phyloP scores from a whole-genome alignment of 2,797 vertebrate genomes.

The Argyrosomus regius region DNA sequence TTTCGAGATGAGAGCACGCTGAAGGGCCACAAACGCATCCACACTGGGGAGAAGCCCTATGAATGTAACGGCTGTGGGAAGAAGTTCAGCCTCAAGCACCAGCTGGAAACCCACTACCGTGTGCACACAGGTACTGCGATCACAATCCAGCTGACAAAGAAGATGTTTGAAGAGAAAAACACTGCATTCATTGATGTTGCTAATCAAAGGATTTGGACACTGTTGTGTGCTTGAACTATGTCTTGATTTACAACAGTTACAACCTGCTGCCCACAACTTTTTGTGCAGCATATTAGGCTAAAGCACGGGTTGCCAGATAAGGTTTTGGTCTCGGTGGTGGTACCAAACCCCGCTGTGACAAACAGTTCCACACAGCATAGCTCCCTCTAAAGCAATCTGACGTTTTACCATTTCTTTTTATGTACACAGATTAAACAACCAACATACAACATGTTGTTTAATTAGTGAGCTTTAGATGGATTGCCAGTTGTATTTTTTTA shows the following conservation, averaged over 20 bases:
- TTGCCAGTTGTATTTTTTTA: background rate
- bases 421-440: too few relatives aligned
- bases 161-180: background rate
- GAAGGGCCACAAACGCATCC: slow-evolving; percentile 98
- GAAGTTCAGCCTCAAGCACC: slow-evolving; percentile 99
- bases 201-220: background rate
- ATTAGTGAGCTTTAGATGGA: background rate
- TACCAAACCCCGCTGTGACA: too few relatives aligned
- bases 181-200: background rate
- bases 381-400: too few relatives aligned
- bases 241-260: slow-evolving; percentile 2
- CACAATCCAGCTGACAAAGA: background rate
- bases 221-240: background rate
- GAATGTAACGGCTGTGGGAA: slow-evolving; percentile 99
- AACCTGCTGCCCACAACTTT: background rate
- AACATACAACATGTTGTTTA: too few relatives aligned
- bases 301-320: background rate
- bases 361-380: too few relatives aligned
- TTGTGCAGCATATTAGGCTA: background rate
- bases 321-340: background rate
- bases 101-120: slow-evolving; percentile 98
- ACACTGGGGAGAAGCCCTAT: slow-evolving; percentile 98
- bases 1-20: slow-evolving; percentile 98
- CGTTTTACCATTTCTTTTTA: too few relatives aligned
- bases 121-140: slow-evolving; percentile 93